phyloP scores from a whole-genome alignment of 2,113 vertebrate genomes.

The Mus musculus region GRCm39 chr9:108096501-108097000 shows the following conservation, averaged over 20 bases:
- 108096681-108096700: not conserved
- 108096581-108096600: not conserved
- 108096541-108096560: not conserved
- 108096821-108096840: not conserved
- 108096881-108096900: not conserved
- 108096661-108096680: not conserved
- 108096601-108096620: not conserved
- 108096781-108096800: not conserved
- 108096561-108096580: not conserved
- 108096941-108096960: not conserved
- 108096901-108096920: not conserved
- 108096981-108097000: not conserved
- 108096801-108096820: slow-evolving; percentile 1
- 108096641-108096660: not conserved
- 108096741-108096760: not conserved
- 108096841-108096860: not conserved
- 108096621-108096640: not conserved
- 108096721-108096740: slow-evolving; percentile 25
- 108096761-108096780: not conserved
- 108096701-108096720: not conserved
- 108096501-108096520: not conserved
- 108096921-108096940: not conserved
- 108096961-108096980: not conserved
- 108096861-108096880: not conserved
- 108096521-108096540: not conserved